A percentile compares a stretch with the other conserved stretches of the same genome.
phyloP scores from a whole-genome alignment of 2,113 vertebrate genomes.

The Mohoua ochrocephala region DNA sequence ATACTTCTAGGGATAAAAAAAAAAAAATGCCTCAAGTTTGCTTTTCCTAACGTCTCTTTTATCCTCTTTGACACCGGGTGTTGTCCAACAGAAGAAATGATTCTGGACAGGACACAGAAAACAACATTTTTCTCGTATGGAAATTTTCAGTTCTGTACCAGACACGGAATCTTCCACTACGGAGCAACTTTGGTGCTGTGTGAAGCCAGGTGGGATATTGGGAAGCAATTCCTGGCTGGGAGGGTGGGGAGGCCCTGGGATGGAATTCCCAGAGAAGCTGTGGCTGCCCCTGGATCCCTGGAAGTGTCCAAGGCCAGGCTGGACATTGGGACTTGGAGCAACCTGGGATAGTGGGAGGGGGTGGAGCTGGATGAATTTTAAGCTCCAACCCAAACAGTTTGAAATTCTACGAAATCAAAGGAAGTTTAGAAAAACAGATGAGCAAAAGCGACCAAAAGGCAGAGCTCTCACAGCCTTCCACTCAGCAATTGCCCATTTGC shows the following conservation, averaged over 20 bases:
- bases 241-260: neutral
- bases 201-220: neutral
- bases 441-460: neutral
- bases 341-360: rapidly evolving
- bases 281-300: neutral
- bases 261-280: neutral
- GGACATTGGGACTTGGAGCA: rapidly evolving
- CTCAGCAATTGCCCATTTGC: neutral
- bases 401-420: neutral
- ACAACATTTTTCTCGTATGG: neutral
- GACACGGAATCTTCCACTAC: neutral
- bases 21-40: rapidly evolving
- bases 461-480: neutral
- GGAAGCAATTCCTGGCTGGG: neutral
- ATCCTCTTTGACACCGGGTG: neutral
- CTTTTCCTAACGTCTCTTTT: neutral
- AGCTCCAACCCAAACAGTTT: neutral
- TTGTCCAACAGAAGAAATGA: neutral
- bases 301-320: rapidly evolving
- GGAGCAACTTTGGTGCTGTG: neutral
- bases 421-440: neutral
- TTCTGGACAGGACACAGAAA: neutral
- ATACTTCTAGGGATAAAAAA: neutral
- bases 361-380: neutral
- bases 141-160: neutral